Conservation (phyloP, 2,113 vertebrate genomes). For the Toxotes chatareus region DNA sequence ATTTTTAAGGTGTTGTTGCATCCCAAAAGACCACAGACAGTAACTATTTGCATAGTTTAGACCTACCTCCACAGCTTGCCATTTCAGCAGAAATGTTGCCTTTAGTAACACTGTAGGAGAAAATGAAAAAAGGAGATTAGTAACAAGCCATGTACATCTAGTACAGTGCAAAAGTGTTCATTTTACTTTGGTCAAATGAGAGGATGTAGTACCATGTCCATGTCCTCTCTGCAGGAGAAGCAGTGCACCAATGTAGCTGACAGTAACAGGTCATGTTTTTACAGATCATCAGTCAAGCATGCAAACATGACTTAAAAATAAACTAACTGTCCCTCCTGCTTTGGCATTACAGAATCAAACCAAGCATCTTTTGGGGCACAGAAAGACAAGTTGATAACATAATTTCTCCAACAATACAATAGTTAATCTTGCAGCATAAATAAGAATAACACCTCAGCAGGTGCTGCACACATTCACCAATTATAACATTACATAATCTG, state of each 20-base stretch:
- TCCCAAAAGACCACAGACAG: background rate
- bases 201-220: background rate
- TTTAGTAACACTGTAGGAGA: constrained; percentile 53
- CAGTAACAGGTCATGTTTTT: constrained; percentile 19
- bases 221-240: background rate
- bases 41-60: background rate
- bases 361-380: background rate
- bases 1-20: background rate
- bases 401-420: background rate
- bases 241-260: background rate
- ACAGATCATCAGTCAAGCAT: constrained; percentile 32
- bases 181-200: background rate
- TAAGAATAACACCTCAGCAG: background rate
- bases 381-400: no score
- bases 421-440: background rate
- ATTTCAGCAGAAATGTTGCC: constrained; percentile 68
- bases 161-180: background rate
- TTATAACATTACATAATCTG: constrained; percentile 15
- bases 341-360: background rate
- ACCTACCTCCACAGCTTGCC: constrained; percentile 77
- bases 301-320: background rate
- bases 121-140: constrained; percentile 2
- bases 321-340: background rate
- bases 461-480: background rate
- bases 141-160: background rate